Base-by-base conservation (phyloP, 2,888 invertebrate species). In the Macrosoma leucophasiata region DNA sequence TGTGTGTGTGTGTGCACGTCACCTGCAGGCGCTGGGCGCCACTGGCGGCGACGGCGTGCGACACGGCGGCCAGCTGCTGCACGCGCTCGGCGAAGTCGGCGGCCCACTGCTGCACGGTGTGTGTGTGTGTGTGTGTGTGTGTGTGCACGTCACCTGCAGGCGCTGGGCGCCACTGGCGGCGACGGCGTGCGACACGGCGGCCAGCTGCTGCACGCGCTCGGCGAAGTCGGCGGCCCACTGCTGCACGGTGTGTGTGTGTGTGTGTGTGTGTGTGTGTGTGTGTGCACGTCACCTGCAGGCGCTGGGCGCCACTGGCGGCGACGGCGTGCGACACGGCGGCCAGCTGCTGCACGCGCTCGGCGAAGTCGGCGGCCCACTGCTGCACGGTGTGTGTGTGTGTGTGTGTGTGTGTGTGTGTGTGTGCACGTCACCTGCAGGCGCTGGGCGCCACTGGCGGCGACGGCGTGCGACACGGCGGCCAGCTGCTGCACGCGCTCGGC, bases 201-300 rank as follows among this genome's bases (percentile, higher is more conserved):
- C 94, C 33, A 99, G 85, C 75, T 99, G 99, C 56, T 94, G 92
- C 49, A 98, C 91, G 54, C 99, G 88, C 54, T 93, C 93, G 63
- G 95, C 95, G 77, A 99, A 98, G 85, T 99, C 99, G 0, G 96
- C 97, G 52, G 99, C 92, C 99, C 98, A 99, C 74, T 96, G 94
- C 60, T 93, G 94, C 35, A 96, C 96, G 2, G 96, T 97, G 65
- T n/a, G n/a, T n/a, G n/a, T n/a, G n/a, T n/a, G n/a, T n/a, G n/a
- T n/a, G n/a, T n/a, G n/a, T n/a, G n/a, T n/a, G n/a, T n/a, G n/a
- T n/a, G n/a, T n/a, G n/a, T n/a, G n/a, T n/a, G n/a, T n/a, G n/a
- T n/a, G n/a, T n/a, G n/a, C n/a, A n/a, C n/a, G n/a, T n/a, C n/a
- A 94, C 94, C 90, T 96, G 96, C 48, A 98, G 88, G 55, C 96